Evolutionary conservation across 2,797 vertebrate genomes (phyloP).

Genomic region (Anolis apletophallus): DNA sequence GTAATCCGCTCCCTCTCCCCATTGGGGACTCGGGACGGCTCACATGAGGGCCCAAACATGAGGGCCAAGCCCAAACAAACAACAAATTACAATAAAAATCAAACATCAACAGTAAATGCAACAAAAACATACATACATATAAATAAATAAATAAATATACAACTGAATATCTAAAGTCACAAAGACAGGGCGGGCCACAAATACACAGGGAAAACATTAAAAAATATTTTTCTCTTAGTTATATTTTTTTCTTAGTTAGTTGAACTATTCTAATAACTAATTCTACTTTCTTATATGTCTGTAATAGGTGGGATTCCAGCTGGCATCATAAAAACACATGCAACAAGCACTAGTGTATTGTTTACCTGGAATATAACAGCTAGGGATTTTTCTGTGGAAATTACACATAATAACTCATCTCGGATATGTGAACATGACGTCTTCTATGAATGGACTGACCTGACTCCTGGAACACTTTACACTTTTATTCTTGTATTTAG

Average conservation of each 20-base stretch:
- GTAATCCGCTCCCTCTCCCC: too few relatives aligned
- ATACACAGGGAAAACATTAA: too few relatives aligned
- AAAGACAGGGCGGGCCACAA: too few relatives aligned
- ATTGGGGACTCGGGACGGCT: too few relatives aligned
- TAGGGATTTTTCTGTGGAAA: conserved; percentile 66
- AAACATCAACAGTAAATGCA: too few relatives aligned
- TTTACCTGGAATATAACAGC: conserved; percentile 74
- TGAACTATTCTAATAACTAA: conserved; percentile 24
- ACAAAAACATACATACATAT: too few relatives aligned
- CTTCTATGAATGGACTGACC: conserved; percentile 76
- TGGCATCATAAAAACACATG: conserved; percentile 67
- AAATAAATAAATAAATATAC: too few relatives aligned
- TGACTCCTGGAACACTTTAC: conserved; percentile 80
- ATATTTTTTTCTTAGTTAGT: neutral
- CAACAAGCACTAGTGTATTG: conserved; percentile 77
- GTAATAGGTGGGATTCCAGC: conserved; percentile 70
- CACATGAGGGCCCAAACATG: too few relatives aligned
- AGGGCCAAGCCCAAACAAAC: too few relatives aligned
- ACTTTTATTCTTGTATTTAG: conserved; percentile 79
- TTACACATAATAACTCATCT: conserved; percentile 73
- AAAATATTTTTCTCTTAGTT: too few relatives aligned
- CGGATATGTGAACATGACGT: conserved; percentile 57
- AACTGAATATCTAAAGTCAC: too few relatives aligned
- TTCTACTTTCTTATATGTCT: conserved; percentile 45
- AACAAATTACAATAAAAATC: too few relatives aligned